Conservation (phyloP, 2,888 invertebrate species). For the Oxystoma pomonae region DNA sequence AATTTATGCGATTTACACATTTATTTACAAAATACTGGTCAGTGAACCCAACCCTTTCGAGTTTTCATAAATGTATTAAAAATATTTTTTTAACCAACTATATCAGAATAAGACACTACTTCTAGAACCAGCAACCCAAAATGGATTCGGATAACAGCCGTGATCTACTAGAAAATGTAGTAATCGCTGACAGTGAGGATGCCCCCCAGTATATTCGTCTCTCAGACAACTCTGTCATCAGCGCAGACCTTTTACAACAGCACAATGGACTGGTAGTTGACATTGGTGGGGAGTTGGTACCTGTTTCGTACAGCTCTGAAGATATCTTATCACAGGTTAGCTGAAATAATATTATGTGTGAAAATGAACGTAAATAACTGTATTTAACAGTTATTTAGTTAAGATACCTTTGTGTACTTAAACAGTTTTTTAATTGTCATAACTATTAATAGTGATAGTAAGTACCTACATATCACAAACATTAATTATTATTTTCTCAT, state of each 20-base stretch:
- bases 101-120: neutral
- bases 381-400: too few relatives aligned
- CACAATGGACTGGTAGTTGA: slow-evolving; percentile 46
- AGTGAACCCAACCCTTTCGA: too few relatives aligned
- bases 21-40: too few relatives aligned
- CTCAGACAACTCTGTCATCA: slow-evolving; percentile 43
- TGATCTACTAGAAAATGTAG: slow-evolving; percentile 41
- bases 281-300: slow-evolving; percentile 46
- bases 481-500: too few relatives aligned
- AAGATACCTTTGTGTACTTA: too few relatives aligned
- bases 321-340: slow-evolving; percentile 39
- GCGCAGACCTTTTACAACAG: slow-evolving; percentile 43
- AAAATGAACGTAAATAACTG: too few relatives aligned
- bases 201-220: slow-evolving; percentile 45
- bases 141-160: slow-evolving; percentile 37
- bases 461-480: too few relatives aligned
- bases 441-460: too few relatives aligned
- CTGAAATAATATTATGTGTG: neutral
- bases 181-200: slow-evolving; percentile 39
- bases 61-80: too few relatives aligned
- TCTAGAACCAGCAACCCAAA: slow-evolving; percentile 17
- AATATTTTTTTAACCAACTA: slow-evolving; percentile 4
- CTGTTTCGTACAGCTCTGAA: slow-evolving; percentile 46
- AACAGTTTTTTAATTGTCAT: too few relatives aligned
- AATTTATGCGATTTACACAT: too few relatives aligned